A percentile compares a stretch with the other conserved stretches of the same genome.
Evolutionary conservation across 1,140 invertebrate genomes (phyloP).

Genomic region (Schlechtendalia chinensis): DNA sequence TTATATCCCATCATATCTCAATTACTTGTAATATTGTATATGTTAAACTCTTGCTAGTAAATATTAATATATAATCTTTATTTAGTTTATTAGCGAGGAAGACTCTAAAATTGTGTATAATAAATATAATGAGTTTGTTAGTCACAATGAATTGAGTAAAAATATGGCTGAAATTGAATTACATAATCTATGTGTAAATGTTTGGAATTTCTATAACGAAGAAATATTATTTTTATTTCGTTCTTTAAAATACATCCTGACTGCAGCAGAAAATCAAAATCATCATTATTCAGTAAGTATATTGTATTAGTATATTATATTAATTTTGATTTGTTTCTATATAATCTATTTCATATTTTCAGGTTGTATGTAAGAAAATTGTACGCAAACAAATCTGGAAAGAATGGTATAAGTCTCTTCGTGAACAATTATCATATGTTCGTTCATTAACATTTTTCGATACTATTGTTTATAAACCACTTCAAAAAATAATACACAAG

Average conservation of each 20-base stretch:
- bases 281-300: constrained; percentile 35
- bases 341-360: neutral
- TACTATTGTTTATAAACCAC: constrained; percentile 41
- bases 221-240: constrained; percentile 45
- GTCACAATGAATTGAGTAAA: constrained; percentile 19
- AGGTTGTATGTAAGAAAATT: constrained; percentile 33
- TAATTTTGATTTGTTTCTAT: neutral
- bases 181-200: constrained; percentile 34
- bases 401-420: constrained; percentile 32
- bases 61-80: neutral
- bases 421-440: constrained; percentile 29
- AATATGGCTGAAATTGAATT: constrained; percentile 31
- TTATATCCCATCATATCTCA: constrained; percentile 33
- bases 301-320: neutral
- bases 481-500: constrained; percentile 31
- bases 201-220: constrained; percentile 44
- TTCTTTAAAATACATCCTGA: constrained; percentile 38
- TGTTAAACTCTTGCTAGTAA: too few relatives aligned
- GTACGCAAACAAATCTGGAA: constrained; percentile 41
- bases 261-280: constrained; percentile 35
- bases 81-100: constrained; percentile 33
- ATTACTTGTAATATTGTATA: constrained; percentile 37
- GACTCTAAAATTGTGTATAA: constrained; percentile 20
- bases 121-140: constrained; percentile 19
- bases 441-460: constrained; percentile 45